These are phyloP conservation scores for Danaus plexippus DNA, from an alignment of 1,140 invertebrate species.

Conservation along the genomic window DNA sequence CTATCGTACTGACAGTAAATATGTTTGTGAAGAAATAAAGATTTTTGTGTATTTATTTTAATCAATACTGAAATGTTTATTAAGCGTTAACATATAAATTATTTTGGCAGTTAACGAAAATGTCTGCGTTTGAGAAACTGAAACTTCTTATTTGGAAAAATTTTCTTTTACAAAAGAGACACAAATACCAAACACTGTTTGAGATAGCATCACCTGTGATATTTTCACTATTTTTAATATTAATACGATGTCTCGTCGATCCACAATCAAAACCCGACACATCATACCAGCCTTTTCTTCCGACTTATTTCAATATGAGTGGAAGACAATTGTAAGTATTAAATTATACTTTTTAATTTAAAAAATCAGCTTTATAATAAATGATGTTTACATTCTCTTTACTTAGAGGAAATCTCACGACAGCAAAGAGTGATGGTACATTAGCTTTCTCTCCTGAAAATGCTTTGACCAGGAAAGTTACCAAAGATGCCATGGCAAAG, in stretches of 20 bases:
- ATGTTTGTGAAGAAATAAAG: no score
- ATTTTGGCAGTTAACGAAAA: slow-evolving; percentile 31
- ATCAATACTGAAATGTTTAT: neutral
- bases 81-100: slow-evolving; percentile 3
- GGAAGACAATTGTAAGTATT: slow-evolving; percentile 54
- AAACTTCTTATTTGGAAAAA: slow-evolving; percentile 89
- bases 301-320: slow-evolving; percentile 59
- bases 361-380: no score
- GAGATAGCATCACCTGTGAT: slow-evolving; percentile 82
- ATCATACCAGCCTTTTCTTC: slow-evolving; percentile 49
- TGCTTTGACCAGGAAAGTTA: slow-evolving; percentile 48
- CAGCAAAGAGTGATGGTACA: slow-evolving; percentile 48
- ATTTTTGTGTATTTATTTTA: no score
- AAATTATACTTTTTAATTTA: slow-evolving; percentile 1
- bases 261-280: slow-evolving; percentile 55
- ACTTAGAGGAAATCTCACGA: slow-evolving; percentile 50
- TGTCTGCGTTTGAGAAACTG: slow-evolving; percentile 73
- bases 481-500: slow-evolving; percentile 55
- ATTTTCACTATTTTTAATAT: slow-evolving; percentile 81
- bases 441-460: slow-evolving; percentile 63
- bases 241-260: slow-evolving; percentile 74
- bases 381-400: neutral
- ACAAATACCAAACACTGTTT: slow-evolving; percentile 81
- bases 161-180: slow-evolving; percentile 82
- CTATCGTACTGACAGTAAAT: no score